A percentile compares a stretch with the other conserved stretches of the same genome.
These are phyloP conservation scores for Cinclus cinclus DNA, from an alignment of 2,113 vertebrate genomes.

Conservation along the genomic window DNA sequence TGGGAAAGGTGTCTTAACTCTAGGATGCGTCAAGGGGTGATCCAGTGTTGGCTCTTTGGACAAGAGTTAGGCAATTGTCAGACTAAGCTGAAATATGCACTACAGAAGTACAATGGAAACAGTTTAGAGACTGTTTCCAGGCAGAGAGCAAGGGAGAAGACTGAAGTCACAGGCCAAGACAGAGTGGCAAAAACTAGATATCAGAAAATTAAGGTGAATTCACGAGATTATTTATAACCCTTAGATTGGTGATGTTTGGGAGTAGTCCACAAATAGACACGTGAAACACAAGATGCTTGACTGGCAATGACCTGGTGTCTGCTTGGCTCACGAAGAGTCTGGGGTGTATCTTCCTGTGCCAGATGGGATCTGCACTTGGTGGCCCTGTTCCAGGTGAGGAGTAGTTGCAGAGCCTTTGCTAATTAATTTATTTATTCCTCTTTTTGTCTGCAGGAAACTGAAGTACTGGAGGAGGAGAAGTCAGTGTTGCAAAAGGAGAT, in stretches of 20 bases:
- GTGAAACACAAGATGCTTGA: neutral
- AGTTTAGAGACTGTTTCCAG: neutral
- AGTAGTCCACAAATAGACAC: neutral
- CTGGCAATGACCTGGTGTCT: neutral
- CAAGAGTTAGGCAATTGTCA: neutral
- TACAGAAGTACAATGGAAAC: neutral
- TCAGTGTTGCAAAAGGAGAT: constrained; percentile 97
- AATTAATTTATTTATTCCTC: constrained; percentile 1
- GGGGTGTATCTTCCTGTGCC: neutral
- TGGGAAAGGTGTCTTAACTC: neutral
- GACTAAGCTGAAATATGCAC: neutral
- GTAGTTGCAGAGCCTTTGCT: neutral
- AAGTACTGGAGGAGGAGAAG: constrained; percentile 96
- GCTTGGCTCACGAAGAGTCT: neutral
- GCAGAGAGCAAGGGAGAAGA: neutral
- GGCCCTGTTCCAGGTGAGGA: neutral
- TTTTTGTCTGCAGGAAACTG: constrained; percentile 85
- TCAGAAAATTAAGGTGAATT: neutral
- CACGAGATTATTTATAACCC: neutral
- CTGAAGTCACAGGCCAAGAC: neutral
- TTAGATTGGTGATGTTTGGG: neutral
- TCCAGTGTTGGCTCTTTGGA: neutral
- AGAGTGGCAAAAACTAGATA: neutral
- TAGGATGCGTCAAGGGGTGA: neutral
- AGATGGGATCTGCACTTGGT: neutral